Percentiles rank a stretch among this genome's conserved stretches.
Conservation (phyloP, 2,888 invertebrate genomes). For the Alsophila aescularia region DNA sequence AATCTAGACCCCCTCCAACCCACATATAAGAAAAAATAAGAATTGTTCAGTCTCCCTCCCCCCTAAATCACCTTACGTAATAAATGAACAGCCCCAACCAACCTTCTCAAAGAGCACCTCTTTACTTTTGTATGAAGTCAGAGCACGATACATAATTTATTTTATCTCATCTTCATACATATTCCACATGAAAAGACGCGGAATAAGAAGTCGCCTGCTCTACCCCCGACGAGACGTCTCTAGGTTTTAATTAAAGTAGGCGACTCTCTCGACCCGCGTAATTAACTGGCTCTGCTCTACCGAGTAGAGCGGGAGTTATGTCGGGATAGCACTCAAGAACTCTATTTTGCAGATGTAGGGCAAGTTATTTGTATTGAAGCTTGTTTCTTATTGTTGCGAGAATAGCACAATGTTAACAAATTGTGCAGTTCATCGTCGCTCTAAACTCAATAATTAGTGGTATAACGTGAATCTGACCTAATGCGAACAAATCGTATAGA, state of each 20-base stretch:
- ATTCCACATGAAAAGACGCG: conserved; percentile 5
- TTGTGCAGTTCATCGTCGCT: no score
- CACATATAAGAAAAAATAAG: no score
- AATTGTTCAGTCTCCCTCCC: no score
- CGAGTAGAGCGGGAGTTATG: background rate
- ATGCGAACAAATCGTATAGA: no score
- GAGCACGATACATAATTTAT: conserved; percentile 18
- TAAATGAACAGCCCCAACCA: background rate
- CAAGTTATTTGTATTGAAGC: background rate
- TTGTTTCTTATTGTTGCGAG: background rate
- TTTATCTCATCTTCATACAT: conserved; percentile 13
- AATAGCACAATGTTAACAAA: background rate
- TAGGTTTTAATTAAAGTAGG: conserved; percentile 15
- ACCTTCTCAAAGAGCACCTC: conserved; percentile 13
- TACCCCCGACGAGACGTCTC: background rate
- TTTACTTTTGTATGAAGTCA: conserved; percentile 21
- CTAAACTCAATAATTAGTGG: no score
- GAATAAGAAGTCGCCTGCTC: background rate
- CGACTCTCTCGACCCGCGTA: background rate
- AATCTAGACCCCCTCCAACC: no score
- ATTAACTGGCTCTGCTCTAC: conserved; percentile 6
- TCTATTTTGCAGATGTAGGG: background rate
- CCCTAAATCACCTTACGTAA: no score
- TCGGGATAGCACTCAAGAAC: background rate
- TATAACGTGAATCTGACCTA: no score